Evolutionary conservation across 2,888 invertebrate species (phyloP), one percentile per base, ranked within the genome.

Genomic region (Eupithecia subfuscata): DNA sequence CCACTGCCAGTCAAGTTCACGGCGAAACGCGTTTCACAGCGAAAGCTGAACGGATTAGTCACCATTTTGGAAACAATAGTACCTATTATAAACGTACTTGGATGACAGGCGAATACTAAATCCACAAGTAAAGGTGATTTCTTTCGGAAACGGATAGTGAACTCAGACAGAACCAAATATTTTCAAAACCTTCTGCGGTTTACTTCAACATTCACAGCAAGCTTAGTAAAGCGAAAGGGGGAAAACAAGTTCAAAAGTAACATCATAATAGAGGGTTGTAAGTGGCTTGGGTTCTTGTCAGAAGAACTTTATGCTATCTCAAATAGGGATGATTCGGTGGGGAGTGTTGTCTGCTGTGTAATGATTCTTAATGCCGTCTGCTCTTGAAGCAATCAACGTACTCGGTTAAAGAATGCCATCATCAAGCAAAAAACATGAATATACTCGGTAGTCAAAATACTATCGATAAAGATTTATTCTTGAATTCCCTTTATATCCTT

Each of bases 11-110:
- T 52, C 68, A 78, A 77, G 74, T 75, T 74, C 69, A 70, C 68
- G 69, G 77, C 75, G 79, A 79, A 80, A 80, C 76, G 76, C 69
- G 75, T 79, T 78, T 79, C 78, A 79, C 75, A 74, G 79, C 77
- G 81, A 81, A 81, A 81, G 80, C 80, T 74, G 75, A 81, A 80
- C 75, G 74, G 75, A 75, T 78, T 76, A 76, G 73, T 75, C 75
- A 79, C 75, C 77, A 69, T 78, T 74, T 70, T 71, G 69, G 75
- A 80, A 74, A 81, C 80, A 81, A 81, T 79, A 71, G 75, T 70
- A n/a, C n/a, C n/a, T n/a, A 56, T 75, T 73, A 25, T 75, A 67
- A 64, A 56, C 68, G 34, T 73, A 43, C 56, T 64, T 73, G 48
- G 65, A 72, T 74, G 71, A 72, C 18, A 56, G 64, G 18, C 25